Evolutionary conservation across 2,888 invertebrate genomes (phyloP).

Genomic region (Opisthograptis luteolata): DNA sequence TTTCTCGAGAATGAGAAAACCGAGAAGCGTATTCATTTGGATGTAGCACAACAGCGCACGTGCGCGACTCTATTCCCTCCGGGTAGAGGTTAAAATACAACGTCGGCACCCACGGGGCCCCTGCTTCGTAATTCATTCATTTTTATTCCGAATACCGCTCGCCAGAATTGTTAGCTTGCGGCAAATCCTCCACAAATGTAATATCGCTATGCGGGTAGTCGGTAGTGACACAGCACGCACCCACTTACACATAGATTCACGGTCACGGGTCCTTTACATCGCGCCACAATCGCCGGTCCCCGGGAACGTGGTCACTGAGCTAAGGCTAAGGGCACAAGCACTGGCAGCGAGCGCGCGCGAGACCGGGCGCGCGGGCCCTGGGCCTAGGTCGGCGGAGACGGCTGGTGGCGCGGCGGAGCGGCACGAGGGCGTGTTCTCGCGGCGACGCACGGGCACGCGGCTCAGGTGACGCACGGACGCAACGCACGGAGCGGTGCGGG

Average conservation of each 20-base stretch:
- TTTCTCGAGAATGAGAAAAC: slow-evolving; percentile 50
- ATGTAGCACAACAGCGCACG: slow-evolving; percentile 67
- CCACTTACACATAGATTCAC: slow-evolving; percentile 81
- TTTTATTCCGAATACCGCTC: slow-evolving; percentile 64
- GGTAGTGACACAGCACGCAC: slow-evolving; percentile 66
- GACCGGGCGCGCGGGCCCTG: slow-evolving; percentile 47
- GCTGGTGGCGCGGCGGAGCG: slow-evolving; percentile 33
- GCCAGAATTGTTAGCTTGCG: slow-evolving; percentile 55
- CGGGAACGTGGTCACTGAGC: slow-evolving; percentile 85
- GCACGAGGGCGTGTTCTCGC: slow-evolving; percentile 52
- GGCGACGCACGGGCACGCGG: slow-evolving; percentile 46
- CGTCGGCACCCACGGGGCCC: slow-evolving; percentile 48
- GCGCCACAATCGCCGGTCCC: slow-evolving; percentile 88
- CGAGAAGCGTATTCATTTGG: slow-evolving; percentile 53
- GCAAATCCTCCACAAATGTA: slow-evolving; percentile 64
- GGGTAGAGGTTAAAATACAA: slow-evolving; percentile 73
- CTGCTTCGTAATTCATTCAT: slow-evolving; percentile 70
- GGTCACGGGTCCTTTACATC: slow-evolving; percentile 79
- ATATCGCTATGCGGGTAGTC: slow-evolving; percentile 63
- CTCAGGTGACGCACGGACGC: slow-evolving; percentile 56
- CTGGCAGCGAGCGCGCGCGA: slow-evolving; percentile 59
- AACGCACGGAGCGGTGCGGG: slow-evolving; percentile 56
- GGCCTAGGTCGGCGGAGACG: slow-evolving; percentile 35
- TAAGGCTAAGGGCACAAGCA: slow-evolving; percentile 84
- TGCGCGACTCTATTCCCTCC: slow-evolving; percentile 66